Evolutionary conservation across 2,113 vertebrate genomes (phyloP), one percentile per base, ranked within the genome.

Genomic region (Phyllostomus discolor): DNA sequence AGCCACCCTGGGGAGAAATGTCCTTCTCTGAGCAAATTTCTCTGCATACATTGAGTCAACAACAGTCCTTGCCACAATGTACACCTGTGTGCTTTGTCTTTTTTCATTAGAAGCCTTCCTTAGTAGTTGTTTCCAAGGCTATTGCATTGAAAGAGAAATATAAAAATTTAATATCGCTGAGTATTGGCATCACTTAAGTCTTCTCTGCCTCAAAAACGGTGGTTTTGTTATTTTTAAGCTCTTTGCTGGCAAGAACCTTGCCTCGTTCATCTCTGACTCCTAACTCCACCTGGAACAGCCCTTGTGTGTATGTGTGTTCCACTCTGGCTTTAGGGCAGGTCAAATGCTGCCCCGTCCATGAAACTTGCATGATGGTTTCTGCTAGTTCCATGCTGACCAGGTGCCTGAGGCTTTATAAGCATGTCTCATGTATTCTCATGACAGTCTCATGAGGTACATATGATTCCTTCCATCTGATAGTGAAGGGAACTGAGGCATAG

Each of bases 241-340:
- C 41, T n/a, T 10, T 87, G 10, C 35, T 16, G 1, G 2, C 79
- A 62, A 78, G 33, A 83, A 33, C 16, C 0, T 10, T 24, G 22
- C 11, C 26, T 22, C 6, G 2, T 54, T 64, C 3, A 35, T 35
- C 59, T 43, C 43, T 9, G 33, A 69, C 48, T 20, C 14, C 50
- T 1, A 0, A 4, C 24, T 20, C 41, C 12, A 31, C 26, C 81
- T 10, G 0, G 73, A 50, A 22, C 4, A 10, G 11, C 33, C 12
- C 15, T 0, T 1, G 9, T 12, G 20, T 24, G 0, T 1, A 0
- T 76, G 28, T n/a, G 5, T 16, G 38, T 35, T 7, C 19, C 22
- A 15, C 17, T 38, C 2, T 22, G 46, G 69, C n/a, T 89, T 50
- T 52, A 5, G 33, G 20, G 12, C 19, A 46, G 35, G 28, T 64